A percentile compares a stretch with the other conserved stretches of the same genome.
Conservation (phyloP, 2,113 vertebrate species). For the Pteruthius melanotis region DNA sequence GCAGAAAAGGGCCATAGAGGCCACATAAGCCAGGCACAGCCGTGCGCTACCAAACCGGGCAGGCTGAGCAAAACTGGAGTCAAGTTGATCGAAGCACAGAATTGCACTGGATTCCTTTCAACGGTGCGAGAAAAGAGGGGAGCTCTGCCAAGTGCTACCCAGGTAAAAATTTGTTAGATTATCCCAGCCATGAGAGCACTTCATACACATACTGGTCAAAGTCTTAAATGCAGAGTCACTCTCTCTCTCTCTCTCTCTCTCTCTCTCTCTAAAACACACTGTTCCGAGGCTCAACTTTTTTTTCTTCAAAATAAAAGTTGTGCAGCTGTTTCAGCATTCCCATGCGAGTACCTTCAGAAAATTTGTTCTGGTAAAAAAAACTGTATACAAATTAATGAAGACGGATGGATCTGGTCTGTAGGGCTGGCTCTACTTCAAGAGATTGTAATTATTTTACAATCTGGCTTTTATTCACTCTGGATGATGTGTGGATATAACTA, state of each 20-base stretch:
- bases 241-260: conserved; percentile 44
- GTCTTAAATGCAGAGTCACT: conserved; percentile 70
- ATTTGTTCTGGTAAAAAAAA: conserved; percentile 71
- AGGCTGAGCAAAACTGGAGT: conserved; percentile 67
- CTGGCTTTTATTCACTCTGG: conserved; percentile 76
- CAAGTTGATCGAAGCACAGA: conserved; percentile 43
- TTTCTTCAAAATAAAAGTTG: conserved; percentile 85
- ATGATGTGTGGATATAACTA: conserved; percentile 73
- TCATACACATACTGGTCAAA: conserved; percentile 74
- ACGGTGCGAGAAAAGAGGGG: conserved; percentile 57
- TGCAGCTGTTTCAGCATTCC: conserved; percentile 75
- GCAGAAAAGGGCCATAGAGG: conserved; percentile 83
- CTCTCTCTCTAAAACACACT: conserved; percentile 60
- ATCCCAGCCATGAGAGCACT: conserved; percentile 69
- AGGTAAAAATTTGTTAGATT: conserved; percentile 72
- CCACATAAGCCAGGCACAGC: conserved; percentile 76
- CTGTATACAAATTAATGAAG: conserved; percentile 76
- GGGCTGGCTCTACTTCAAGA: conserved; percentile 74
- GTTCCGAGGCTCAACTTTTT: conserved; percentile 70
- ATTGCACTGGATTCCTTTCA: conserved; percentile 59
- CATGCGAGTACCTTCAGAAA: conserved; percentile 72
- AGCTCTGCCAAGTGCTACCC: conserved; percentile 65
- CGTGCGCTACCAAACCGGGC: conserved; percentile 69
- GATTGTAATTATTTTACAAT: conserved; percentile 81
- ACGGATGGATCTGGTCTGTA: conserved; percentile 66